Percentiles rank a stretch among this genome's conserved stretches.
phyloP scores from a whole-genome alignment of 2,888 invertebrate genomes.

The Gandaritis pyraliata region DNA sequence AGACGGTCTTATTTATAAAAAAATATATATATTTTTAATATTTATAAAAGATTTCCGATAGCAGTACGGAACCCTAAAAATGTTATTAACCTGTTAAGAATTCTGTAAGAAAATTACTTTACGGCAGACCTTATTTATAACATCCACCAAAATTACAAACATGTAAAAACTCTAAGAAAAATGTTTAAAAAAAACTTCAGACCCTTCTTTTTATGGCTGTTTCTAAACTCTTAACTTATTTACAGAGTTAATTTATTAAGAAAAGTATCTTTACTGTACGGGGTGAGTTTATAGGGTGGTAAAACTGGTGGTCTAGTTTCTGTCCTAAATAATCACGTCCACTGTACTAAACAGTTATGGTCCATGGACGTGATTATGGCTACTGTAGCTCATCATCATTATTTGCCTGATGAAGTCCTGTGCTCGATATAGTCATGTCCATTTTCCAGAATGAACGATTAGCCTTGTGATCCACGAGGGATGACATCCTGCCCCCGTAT shows the following conservation, averaged over 20 bases:
- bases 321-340: too few species aligned
- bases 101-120: conserved; percentile 13
- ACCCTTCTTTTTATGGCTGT: conserved; percentile 54
- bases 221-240: conserved; percentile 60
- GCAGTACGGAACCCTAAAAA: background rate
- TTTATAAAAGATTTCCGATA: too few species aligned
- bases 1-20: too few species aligned
- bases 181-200: conserved; percentile 20
- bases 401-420: too few species aligned
- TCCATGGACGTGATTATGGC: too few species aligned
- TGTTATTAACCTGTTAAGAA: background rate
- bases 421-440: too few species aligned
- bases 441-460: too few species aligned
- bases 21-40: too few species aligned
- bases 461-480: too few species aligned
- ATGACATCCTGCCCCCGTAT: too few species aligned
- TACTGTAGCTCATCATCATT: too few species aligned
- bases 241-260: conserved; percentile 65
- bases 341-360: too few species aligned
- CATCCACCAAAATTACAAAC: conserved; percentile 27
- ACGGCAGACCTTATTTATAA: conserved; percentile 25
- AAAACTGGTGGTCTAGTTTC: background rate
- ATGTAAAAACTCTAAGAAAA: conserved; percentile 28
- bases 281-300: conserved; percentile 8
- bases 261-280: conserved; percentile 45